A percentile compares a stretch with the other conserved stretches of the same genome.
These are phyloP conservation scores for Trichogramma pretiosum DNA, from an alignment of 1,140 invertebrate genomes.

Conservation along the genomic window DNA sequence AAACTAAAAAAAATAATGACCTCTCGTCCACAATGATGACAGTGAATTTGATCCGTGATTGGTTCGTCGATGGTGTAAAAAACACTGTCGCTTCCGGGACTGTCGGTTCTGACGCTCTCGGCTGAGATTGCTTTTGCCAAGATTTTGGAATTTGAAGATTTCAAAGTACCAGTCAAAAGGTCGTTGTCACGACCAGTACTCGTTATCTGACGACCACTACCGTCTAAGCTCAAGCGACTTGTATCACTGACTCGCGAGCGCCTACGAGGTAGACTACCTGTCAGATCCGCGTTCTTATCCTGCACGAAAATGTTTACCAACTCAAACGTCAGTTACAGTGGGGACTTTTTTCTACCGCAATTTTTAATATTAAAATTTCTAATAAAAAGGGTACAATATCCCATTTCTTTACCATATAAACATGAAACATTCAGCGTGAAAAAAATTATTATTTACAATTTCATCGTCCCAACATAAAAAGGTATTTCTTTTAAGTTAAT, in stretches of 20 bases:
- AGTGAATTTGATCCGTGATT: conserved; percentile 46
- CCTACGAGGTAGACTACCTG: conserved; percentile 56
- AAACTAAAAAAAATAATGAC: conserved; percentile 30
- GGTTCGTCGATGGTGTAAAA: conserved; percentile 68
- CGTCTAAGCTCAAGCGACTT: conserved; percentile 34
- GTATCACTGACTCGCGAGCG: conserved; percentile 52
- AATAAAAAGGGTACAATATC: too few species aligned
- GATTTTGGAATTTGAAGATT: conserved; percentile 42
- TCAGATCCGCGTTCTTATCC: conserved; percentile 51
- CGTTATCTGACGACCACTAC: conserved; percentile 29
- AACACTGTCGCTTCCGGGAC: conserved; percentile 78
- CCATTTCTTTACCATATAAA: too few species aligned
- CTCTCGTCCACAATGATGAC: conserved; percentile 72
- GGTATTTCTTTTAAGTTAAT: too few species aligned
- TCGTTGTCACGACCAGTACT: conserved; percentile 37
- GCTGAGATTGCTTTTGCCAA: conserved; percentile 73
- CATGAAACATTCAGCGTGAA: too few species aligned
- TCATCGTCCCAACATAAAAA: too few species aligned
- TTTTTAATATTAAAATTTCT: too few species aligned
- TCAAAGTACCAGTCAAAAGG: conserved; percentile 28
- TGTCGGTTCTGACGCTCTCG: conserved; percentile 72
- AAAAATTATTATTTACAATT: too few species aligned
- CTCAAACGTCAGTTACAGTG: too few species aligned
- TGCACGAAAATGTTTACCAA: too few species aligned
- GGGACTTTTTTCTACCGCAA: too few species aligned